Conservation (phyloP, 2,797 vertebrate species). For the Sebastes iracundus region DNA sequence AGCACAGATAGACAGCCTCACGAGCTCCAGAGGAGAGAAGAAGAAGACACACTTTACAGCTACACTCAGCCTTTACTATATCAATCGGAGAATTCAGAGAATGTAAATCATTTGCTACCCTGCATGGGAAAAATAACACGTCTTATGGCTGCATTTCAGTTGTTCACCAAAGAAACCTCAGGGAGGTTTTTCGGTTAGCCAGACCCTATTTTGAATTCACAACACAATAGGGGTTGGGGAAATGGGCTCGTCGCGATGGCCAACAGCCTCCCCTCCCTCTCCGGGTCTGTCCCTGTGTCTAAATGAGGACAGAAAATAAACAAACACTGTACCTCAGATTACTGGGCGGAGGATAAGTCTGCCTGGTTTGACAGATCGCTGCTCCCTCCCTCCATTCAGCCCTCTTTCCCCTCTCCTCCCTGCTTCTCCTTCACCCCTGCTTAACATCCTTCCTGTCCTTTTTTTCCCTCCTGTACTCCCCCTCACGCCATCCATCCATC, state of each 20-base stretch:
- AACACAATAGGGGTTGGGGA: slow-evolving; percentile 71
- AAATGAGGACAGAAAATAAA: slow-evolving; percentile 78
- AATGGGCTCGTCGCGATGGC: slow-evolving; percentile 63
- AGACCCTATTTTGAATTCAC: slow-evolving; percentile 70
- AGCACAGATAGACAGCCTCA: slow-evolving; percentile 64
- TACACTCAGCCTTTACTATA: slow-evolving; percentile 64
- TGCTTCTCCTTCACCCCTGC: slow-evolving; percentile 70
- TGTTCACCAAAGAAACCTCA: slow-evolving; percentile 60
- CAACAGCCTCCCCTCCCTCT: slow-evolving; percentile 60
- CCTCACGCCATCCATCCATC: slow-evolving; percentile 39
- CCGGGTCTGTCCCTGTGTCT: slow-evolving; percentile 63
- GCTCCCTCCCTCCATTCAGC: slow-evolving; percentile 29
- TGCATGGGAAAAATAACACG: slow-evolving; percentile 16
- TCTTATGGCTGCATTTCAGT: slow-evolving; percentile 58
- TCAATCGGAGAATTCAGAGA: slow-evolving; percentile 70
- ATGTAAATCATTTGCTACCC: slow-evolving; percentile 66
- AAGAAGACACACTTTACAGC: slow-evolving; percentile 53
- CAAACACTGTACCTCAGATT: slow-evolving; percentile 79
- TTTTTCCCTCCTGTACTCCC: slow-evolving; percentile 50
- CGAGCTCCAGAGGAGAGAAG: slow-evolving; percentile 34
- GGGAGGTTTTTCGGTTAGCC: slow-evolving; percentile 69
- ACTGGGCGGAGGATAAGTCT: slow-evolving; percentile 77
- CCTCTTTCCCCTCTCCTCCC: slow-evolving; percentile 38
- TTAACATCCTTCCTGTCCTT: slow-evolving; percentile 71
- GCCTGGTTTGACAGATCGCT: slow-evolving; percentile 70